Conservation (phyloP, 2,797 vertebrate species). For the Karalla daura region DNA sequence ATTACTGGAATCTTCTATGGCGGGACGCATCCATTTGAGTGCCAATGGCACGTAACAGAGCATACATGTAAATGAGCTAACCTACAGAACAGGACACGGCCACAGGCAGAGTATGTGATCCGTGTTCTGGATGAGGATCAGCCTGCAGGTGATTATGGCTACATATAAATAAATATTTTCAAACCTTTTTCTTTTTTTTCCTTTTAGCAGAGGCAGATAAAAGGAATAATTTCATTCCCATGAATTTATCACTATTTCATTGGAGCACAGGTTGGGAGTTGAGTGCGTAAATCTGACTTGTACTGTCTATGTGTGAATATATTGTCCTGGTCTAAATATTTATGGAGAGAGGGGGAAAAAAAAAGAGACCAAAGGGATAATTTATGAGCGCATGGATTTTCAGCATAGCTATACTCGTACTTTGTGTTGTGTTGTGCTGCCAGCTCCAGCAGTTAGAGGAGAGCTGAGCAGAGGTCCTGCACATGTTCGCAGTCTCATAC, state of each 20-base stretch:
- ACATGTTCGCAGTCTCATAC: constrained; percentile 11
- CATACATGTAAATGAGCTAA: constrained; percentile 75
- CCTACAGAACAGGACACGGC: constrained; percentile 47
- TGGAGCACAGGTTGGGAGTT: constrained; percentile 18
- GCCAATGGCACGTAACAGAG: constrained; percentile 74
- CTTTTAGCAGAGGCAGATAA: constrained; percentile 27
- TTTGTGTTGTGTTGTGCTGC: constrained; percentile 23
- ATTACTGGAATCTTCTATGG: constrained; percentile 69
- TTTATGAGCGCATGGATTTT: constrained; percentile 19
- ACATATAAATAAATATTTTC: no score
- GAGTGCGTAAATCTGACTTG: neutral
- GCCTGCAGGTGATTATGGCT: constrained; percentile 1
- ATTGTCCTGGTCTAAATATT: constrained; percentile 34
- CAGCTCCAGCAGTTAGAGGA: constrained; percentile 2
- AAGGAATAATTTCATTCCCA: constrained; percentile 13
- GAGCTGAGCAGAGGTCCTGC: neutral
- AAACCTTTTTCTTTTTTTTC: no score
- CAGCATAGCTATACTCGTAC: constrained; percentile 17
- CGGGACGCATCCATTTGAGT: constrained; percentile 61
- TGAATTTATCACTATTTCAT: constrained; percentile 46
- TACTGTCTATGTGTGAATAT: constrained; percentile 15
- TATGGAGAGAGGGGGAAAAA: constrained; percentile 25
- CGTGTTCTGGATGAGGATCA: constrained; percentile 42
- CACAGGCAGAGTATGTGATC: constrained; percentile 32
- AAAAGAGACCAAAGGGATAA: constrained; percentile 17